Evolutionary conservation across 1,140 invertebrate species (phyloP).

Genomic region (Nautilus pompilius): DNA sequence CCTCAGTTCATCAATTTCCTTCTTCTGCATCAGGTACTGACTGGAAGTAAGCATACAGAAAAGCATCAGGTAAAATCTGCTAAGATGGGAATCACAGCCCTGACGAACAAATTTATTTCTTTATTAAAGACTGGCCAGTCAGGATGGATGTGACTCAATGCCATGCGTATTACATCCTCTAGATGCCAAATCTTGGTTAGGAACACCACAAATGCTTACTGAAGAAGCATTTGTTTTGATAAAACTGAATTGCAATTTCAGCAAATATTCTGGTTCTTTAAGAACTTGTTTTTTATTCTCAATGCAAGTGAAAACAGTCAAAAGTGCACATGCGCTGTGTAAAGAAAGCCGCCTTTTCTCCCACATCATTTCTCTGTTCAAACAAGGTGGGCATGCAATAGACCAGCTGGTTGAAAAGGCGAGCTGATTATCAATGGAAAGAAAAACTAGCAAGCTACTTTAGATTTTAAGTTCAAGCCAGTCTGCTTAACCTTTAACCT

Average conservation of each 20-base stretch:
- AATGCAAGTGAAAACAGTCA: no score
- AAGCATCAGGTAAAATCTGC: neutral
- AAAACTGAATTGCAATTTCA: neutral
- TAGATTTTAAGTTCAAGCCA: no score
- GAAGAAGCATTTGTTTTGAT: neutral
- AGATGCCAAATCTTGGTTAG: neutral
- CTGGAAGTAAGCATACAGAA: conserved; percentile 23
- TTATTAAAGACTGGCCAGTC: neutral
- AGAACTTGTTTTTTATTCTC: no score
- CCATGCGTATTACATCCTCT: neutral
- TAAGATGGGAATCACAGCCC: neutral
- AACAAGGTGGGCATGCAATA: no score
- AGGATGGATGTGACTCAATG: neutral
- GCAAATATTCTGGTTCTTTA: no score
- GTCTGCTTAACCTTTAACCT: no score
- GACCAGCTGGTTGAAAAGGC: no score
- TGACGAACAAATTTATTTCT: neutral
- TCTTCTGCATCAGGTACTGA: conserved; percentile 36
- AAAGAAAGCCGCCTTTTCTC: no score
- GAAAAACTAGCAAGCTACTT: no score
- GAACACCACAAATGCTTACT: neutral
- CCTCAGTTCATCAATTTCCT: conserved; percentile 42
- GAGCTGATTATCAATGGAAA: no score
- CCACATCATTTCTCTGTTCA: no score
- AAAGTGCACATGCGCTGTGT: no score